These are phyloP conservation scores for Carabus problematicus DNA, from an alignment of 2,888 invertebrate genomes.

Conservation along the genomic window DNA sequence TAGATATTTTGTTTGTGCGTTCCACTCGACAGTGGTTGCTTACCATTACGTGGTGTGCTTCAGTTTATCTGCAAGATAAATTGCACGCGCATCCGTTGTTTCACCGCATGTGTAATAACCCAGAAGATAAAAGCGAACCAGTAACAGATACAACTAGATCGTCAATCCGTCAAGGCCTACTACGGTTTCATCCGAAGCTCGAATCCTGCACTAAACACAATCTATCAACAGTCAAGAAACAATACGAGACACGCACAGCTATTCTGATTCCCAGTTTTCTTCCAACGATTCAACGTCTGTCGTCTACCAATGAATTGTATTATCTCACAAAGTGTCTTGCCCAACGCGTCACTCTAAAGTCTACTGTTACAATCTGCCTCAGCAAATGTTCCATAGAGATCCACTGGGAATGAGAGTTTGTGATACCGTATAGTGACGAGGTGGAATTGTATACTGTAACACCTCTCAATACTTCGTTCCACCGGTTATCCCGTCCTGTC, in stretches of 20 bases:
- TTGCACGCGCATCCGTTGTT: conserved; percentile 3
- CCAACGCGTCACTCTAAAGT: too few species aligned
- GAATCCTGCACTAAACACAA: conserved; percentile 1
- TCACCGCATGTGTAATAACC: conserved; percentile 14
- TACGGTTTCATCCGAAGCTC: conserved; percentile 7
- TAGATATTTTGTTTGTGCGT: too few species aligned
- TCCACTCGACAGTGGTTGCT: too few species aligned
- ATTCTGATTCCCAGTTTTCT: background rate
- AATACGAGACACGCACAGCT: conserved; percentile 7
- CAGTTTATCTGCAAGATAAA: conserved; percentile 11
- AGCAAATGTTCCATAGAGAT: too few species aligned
- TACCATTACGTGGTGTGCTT: too few species aligned
- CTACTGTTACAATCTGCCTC: too few species aligned
- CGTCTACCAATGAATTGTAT: too few species aligned
- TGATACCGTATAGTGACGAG: background rate
- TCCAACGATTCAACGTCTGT: too few species aligned
- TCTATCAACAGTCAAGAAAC: conserved; percentile 14
- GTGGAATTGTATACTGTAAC: background rate
- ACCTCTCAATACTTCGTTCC: conserved; percentile 15
- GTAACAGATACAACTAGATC: conserved; percentile 14
- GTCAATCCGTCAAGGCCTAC: conserved; percentile 16
- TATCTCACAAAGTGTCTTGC: too few species aligned
- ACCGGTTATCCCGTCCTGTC: background rate
- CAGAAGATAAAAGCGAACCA: background rate
- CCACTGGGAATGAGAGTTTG: too few species aligned